Conservation (phyloP, 2,797 vertebrate genomes). For the Salarias fasciatus region DNA sequence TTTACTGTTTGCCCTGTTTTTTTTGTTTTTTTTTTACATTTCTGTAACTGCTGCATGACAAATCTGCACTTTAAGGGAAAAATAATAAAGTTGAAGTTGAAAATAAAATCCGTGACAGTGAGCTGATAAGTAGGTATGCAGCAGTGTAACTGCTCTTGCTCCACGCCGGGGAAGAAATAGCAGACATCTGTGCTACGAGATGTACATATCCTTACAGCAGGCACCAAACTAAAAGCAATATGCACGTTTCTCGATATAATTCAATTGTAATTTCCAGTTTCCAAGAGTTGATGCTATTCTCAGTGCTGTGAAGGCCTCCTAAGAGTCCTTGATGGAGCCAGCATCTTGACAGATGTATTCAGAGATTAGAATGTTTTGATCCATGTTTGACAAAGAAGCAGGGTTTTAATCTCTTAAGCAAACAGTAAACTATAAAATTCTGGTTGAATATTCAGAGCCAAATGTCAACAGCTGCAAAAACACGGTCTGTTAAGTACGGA, state of each 20-base stretch:
- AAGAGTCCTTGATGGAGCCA: conserved; percentile 76
- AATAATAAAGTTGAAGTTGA: too few relatives aligned
- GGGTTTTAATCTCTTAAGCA: not conserved
- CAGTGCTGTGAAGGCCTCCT: conserved; percentile 84
- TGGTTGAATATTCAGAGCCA: not conserved
- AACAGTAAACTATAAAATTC: not conserved
- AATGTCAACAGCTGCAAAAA: too few relatives aligned
- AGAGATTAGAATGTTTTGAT: not conserved
- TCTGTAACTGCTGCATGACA: too few relatives aligned
- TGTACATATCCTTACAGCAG: too few relatives aligned
- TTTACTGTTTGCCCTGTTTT: too few relatives aligned
- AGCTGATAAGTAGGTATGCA: conserved; percentile 14
- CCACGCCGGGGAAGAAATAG: not conserved
- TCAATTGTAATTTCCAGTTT: too few relatives aligned
- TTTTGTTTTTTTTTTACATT: too few relatives aligned
- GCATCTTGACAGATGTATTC: conserved; percentile 44
- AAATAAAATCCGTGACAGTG: conserved; percentile 12
- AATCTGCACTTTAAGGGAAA: too few relatives aligned
- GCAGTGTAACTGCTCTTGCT: conserved; percentile 5
- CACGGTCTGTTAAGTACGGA: too few relatives aligned
- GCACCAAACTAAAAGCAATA: too few relatives aligned
- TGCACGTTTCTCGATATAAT: too few relatives aligned
- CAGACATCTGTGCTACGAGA: conserved; percentile 26
- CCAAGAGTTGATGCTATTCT: too few relatives aligned
- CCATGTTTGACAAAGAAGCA: not conserved